A percentile compares a stretch with the other conserved stretches of the same genome.
phyloP scores from a whole-genome alignment of 2,797 vertebrate species.

The Columba guinea region DNA sequence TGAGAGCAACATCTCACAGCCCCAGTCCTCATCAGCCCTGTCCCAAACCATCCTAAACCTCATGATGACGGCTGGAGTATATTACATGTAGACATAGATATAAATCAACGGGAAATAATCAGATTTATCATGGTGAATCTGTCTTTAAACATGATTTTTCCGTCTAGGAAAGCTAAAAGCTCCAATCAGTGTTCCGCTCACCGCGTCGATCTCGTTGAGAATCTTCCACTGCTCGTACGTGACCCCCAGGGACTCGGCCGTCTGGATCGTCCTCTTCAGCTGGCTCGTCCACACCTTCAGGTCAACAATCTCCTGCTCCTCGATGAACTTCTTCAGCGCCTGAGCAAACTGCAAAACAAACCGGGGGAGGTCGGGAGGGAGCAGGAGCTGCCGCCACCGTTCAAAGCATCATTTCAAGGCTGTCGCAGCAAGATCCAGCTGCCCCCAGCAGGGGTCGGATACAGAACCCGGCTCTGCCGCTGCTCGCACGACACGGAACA shows the following conservation, averaged over 20 bases:
- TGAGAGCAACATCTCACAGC: not conserved
- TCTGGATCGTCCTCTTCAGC: slow-evolving; percentile 95
- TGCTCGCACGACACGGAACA: not conserved
- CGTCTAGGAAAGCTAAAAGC: not conserved
- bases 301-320: slow-evolving; percentile 89
- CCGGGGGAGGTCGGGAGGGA: not conserved
- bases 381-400: not conserved
- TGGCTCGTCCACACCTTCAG: slow-evolving; percentile 99
- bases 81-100: rapidly evolving
- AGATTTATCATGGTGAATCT: rapidly evolving
- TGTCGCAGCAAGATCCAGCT: not conserved
- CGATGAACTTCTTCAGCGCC: slow-evolving; percentile 85
- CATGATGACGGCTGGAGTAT: rapidly evolving
- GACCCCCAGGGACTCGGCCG: slow-evolving; percentile 89
- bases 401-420: not conserved
- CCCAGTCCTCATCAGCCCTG: not conserved
- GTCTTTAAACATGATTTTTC: not conserved
- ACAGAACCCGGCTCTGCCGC: not conserved
- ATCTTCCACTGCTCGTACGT: slow-evolving; percentile 99
- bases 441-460: not conserved
- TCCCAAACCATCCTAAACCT: not conserved
- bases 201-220: slow-evolving; percentile 96
- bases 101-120: rapidly evolving
- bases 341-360: slow-evolving; percentile 82
- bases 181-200: slow-evolving; percentile 74